These are phyloP conservation scores for Maccullochella peelii DNA, from an alignment of 2,113 vertebrate genomes.

Conservation along the genomic window DNA sequence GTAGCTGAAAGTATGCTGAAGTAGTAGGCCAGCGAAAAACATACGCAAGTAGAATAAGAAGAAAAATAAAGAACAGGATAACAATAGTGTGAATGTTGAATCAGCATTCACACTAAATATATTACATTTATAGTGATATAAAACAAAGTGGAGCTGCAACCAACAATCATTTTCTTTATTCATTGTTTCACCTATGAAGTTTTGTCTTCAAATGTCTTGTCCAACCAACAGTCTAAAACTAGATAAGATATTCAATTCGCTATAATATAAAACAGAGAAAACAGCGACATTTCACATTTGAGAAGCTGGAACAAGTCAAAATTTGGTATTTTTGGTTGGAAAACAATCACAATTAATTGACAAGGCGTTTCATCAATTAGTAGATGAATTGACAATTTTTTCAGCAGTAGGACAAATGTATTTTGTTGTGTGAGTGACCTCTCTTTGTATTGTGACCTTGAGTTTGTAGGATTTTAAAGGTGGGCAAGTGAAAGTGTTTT, in stretches of 20 bases:
- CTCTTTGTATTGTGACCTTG: conserved; percentile 25
- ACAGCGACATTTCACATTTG: neutral
- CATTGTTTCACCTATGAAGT: neutral
- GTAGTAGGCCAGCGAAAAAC: too few relatives aligned
- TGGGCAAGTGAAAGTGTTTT: conserved; percentile 34
- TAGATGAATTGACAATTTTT: neutral
- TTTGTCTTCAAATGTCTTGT: neutral
- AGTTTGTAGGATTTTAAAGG: conserved; percentile 16
- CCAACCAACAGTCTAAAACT: neutral
- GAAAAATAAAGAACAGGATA: too few relatives aligned
- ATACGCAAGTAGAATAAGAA: too few relatives aligned
- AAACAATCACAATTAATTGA: neutral
- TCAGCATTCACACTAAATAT: too few relatives aligned
- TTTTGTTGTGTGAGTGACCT: neutral
- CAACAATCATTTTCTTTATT: neutral
- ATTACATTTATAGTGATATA: neutral
- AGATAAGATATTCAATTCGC: neutral
- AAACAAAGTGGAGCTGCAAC: neutral
- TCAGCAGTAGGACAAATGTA: neutral
- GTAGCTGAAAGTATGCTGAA: too few relatives aligned
- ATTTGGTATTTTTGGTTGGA: neutral
- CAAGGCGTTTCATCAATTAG: too few relatives aligned
- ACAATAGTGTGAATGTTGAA: too few relatives aligned
- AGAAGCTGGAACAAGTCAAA: neutral
- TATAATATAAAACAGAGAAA: neutral